Evolutionary conservation across 1,140 invertebrate species (phyloP).

Genomic region (Sycobia sp.): DNA sequence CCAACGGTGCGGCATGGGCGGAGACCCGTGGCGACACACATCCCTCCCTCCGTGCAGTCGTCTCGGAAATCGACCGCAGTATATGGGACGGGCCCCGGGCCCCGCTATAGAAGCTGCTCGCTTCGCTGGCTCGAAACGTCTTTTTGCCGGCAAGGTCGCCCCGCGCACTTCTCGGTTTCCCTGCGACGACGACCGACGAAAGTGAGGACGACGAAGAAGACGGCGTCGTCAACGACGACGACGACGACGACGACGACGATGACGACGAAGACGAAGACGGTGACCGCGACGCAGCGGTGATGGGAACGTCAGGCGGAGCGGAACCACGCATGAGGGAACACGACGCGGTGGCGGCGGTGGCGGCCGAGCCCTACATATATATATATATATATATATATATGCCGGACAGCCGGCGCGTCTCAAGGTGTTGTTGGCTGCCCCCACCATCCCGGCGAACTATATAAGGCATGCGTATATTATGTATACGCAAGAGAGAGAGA

Average conservation of each 20-base stretch:
- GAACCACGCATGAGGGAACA: conserved; percentile 53
- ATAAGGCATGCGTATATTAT: no score
- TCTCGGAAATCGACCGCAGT: not conserved
- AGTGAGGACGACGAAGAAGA: no score
- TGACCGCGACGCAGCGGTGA: no score
- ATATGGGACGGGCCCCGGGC: not conserved
- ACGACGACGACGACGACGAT: no score
- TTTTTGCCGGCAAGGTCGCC: conserved; percentile 22
- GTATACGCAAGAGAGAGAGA: no score
- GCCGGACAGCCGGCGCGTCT: conserved; percentile 21
- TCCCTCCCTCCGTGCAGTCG: no score
- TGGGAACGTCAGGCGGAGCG: conserved; percentile 30
- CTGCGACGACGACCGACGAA: no score
- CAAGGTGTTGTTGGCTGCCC: conserved; percentile 42
- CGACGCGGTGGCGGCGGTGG: conserved; percentile 28
- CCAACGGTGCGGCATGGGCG: not conserved
- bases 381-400: no score
- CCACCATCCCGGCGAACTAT: conserved; percentile 1
- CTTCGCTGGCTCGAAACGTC: not conserved
- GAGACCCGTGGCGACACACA: no score
- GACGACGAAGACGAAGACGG: no score
- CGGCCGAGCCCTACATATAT: conserved; percentile 44
- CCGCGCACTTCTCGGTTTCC: conserved; percentile 14
- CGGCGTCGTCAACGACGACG: no score
- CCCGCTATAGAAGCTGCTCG: no score